A percentile compares a stretch with the other conserved stretches of the same genome.
These are phyloP conservation scores for Chloroclystis v-ata DNA, from an alignment of 2,888 invertebrate species.

Conservation along the genomic window DNA sequence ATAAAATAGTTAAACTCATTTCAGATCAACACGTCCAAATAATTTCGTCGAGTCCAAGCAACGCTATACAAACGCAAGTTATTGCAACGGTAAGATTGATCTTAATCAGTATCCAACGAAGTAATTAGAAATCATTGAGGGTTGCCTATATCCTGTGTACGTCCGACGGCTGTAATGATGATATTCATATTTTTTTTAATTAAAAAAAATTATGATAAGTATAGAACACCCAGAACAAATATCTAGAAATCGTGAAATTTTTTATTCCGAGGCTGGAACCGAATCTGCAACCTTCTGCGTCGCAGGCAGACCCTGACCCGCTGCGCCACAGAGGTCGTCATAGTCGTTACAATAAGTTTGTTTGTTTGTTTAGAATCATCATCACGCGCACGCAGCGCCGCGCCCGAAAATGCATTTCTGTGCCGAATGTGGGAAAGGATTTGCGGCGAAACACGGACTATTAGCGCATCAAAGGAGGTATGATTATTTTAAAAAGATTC, in stretches of 20 bases:
- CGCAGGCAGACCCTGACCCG: too few relatives aligned
- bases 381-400: conserved; percentile 43
- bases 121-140: too few relatives aligned
- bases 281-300: too few relatives aligned
- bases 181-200: too few relatives aligned
- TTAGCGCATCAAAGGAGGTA: conserved; percentile 86
- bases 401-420: conserved; percentile 88
- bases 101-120: too few relatives aligned
- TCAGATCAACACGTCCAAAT: conserved; percentile 71
- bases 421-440: conserved; percentile 88
- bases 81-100: conserved; percentile 66
- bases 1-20: conserved; percentile 1
- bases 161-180: too few relatives aligned
- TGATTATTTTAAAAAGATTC: background rate
- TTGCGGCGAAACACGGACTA: conserved; percentile 89
- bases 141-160: too few relatives aligned
- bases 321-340: too few relatives aligned
- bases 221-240: too few relatives aligned
- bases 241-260: too few relatives aligned
- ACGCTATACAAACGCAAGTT: conserved; percentile 71
- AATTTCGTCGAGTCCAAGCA: conserved; percentile 65
- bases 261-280: too few relatives aligned
- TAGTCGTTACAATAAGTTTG: conserved; percentile 6
- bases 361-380: conserved; percentile 51
- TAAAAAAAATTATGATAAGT: too few relatives aligned